Evolutionary conservation across 92 coral and sea anemone genomes (phyloP).

Genomic region (Diadumene lineata): DNA sequence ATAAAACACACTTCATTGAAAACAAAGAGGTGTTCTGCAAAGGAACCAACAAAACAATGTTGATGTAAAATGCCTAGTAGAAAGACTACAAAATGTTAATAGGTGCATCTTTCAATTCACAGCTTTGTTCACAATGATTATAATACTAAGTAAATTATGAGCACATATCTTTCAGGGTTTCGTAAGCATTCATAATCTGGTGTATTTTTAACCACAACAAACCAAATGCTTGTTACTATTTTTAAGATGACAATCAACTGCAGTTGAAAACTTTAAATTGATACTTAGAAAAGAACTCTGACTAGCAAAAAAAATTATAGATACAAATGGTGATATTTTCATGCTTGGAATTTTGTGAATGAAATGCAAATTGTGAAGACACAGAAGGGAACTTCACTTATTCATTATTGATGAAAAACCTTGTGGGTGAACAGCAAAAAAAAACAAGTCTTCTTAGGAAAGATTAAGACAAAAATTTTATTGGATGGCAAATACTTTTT

Average conservation of each 20-base stretch:
- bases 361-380: conserved; percentile 4
- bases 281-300: background rate
- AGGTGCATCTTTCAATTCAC: background rate
- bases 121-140: background rate
- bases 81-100: background rate
- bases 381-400: conserved; percentile 14
- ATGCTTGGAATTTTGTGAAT: background rate
- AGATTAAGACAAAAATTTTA: background rate
- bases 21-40: background rate
- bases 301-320: background rate
- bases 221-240: background rate
- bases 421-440: conserved; percentile 16
- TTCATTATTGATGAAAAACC: conserved; percentile 27
- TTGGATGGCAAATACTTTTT: conserved; percentile 8
- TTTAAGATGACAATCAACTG: background rate
- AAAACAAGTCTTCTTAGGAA: background rate
- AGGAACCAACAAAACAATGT: background rate
- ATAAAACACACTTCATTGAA: conserved; percentile 4
- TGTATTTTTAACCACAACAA: background rate
- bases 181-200: background rate
- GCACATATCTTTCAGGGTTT: background rate
- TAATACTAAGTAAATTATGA: background rate
- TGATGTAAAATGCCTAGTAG: background rate
- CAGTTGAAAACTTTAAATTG: background rate
- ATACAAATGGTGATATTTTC: background rate